Base-by-base conservation (phyloP, 2,113 vertebrate genomes). In the Leptodactylus fuscus region DNA sequence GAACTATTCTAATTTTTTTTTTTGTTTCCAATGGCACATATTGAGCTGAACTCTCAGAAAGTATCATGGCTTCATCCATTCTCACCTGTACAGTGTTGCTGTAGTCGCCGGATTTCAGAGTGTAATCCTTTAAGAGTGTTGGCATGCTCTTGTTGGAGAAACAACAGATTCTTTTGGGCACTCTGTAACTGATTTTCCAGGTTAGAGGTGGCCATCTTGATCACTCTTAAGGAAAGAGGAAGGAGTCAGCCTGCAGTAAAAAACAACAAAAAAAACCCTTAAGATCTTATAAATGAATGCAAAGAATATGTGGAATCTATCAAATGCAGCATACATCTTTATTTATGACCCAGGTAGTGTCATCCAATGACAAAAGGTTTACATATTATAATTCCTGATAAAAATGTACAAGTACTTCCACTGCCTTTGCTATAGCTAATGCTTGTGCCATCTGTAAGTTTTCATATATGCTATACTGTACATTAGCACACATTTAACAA, bases 101-200 rank as follows among this genome's bases (percentile, higher is more conserved):
- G 98, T 85, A 99, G 93, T 18, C 97, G 93, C 3, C 96, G 93
- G 85, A 99, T 97, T 92, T 99, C 98, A 0, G 96, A 92, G 0
- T 99, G 98, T 9, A 99, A 95, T 13, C 97, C 97, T 88, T 96
- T 96, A 87, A 99, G 91, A 0, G 97, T 99, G 91, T 85, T 95
- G 85, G 97, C 96, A 0, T 99, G 98, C 55, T 99, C 97, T 76
- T 97, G 94, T 92, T 99, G 98, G 10, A 99, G 96, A 85, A 99
- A 99, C 32, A 97, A 88, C 83, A 99, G 95, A 89, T 99, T 99
- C 89, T 99, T 99, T 94, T 98, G 97, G 1, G 98, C 96, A 0
- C 98, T 99, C 74, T 99, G 96, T 73, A 99, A 90, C 93, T 99
- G 97, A 89, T 98, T 99, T 92, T 99, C 97, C 94, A 99, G 93